Conservation (phyloP, 2,113 vertebrate species). For the Maccullochella peelii region DNA sequence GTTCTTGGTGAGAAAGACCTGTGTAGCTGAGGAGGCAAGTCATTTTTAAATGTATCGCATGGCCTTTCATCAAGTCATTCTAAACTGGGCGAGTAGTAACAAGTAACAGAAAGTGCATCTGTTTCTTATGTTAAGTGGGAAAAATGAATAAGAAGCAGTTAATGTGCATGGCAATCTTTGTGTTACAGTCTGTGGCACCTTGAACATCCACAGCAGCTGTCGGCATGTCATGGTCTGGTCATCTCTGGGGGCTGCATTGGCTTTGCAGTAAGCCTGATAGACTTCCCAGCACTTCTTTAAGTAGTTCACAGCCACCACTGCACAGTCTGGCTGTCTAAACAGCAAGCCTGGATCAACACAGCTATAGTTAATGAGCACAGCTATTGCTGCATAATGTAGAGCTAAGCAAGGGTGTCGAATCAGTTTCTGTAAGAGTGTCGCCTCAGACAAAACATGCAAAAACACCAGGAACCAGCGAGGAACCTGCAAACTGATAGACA, state of each 20-base stretch:
- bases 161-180: not conserved
- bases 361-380: not conserved
- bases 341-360: slow-evolving; percentile 82
- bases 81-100: not conserved
- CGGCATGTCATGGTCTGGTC: slow-evolving; percentile 86
- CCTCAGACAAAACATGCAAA: not conserved
- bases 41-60: too few relatives aligned
- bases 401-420: not conserved
- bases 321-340: slow-evolving; percentile 77
- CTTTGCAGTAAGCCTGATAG: slow-evolving; percentile 76
- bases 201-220: slow-evolving; percentile 91
- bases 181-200: slow-evolving; percentile 75
- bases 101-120: not conserved
- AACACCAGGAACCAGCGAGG: not conserved
- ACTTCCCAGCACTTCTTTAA: slow-evolving; percentile 87
- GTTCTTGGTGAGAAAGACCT: too few relatives aligned
- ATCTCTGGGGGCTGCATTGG: not conserved
- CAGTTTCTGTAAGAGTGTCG: not conserved
- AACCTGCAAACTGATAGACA: not conserved
- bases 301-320: slow-evolving; percentile 76
- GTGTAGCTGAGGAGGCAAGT: too few relatives aligned
- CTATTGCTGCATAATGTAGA: not conserved
- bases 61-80: not conserved
- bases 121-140: not conserved
- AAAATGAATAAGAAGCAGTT: too few relatives aligned